These are phyloP conservation scores for Trematomus bernacchii DNA, from an alignment of 2,797 vertebrate genomes.

Conservation along the genomic window DNA sequence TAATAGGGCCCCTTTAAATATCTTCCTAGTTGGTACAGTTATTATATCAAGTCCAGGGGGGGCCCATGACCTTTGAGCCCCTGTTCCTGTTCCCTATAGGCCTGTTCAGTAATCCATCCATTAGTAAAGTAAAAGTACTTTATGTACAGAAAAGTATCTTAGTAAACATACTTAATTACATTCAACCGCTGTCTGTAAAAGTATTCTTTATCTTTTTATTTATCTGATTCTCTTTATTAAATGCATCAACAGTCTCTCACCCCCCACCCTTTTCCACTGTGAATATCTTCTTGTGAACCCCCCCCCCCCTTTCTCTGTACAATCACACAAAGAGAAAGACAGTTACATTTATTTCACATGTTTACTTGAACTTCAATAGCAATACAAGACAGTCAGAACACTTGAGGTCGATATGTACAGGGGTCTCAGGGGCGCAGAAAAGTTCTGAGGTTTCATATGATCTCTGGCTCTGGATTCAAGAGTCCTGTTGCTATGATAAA, in stretches of 20 bases:
- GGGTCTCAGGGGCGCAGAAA: slow-evolving; percentile 74
- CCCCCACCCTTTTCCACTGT: background rate
- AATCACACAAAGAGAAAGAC: slow-evolving; percentile 60
- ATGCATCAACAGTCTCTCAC: background rate
- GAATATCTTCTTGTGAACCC: background rate
- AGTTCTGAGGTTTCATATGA: slow-evolving; percentile 80
- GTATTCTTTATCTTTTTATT: background rate
- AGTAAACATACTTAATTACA: background rate
- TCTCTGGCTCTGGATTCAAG: slow-evolving; percentile 75
- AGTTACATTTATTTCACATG: slow-evolving; percentile 76
- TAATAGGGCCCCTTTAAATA: no score
- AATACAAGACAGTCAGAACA: slow-evolving; percentile 86
- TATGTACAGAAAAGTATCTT: background rate
- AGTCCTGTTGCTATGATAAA: slow-evolving; percentile 71
- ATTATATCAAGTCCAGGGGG: no score
- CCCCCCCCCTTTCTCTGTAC: slow-evolving; percentile 8
- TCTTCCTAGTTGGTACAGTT: no score
- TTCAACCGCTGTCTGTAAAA: background rate
- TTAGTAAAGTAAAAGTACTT: background rate
- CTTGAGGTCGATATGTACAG: slow-evolving; percentile 83
- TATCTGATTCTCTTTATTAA: background rate
- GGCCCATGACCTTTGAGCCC: no score
- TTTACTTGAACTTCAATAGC: slow-evolving; percentile 87
- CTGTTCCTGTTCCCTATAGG: no score
- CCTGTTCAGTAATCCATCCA: no score